Evolutionary conservation across 2,888 invertebrate genomes (phyloP).

Genomic region (Mythimna albipuncta): DNA sequence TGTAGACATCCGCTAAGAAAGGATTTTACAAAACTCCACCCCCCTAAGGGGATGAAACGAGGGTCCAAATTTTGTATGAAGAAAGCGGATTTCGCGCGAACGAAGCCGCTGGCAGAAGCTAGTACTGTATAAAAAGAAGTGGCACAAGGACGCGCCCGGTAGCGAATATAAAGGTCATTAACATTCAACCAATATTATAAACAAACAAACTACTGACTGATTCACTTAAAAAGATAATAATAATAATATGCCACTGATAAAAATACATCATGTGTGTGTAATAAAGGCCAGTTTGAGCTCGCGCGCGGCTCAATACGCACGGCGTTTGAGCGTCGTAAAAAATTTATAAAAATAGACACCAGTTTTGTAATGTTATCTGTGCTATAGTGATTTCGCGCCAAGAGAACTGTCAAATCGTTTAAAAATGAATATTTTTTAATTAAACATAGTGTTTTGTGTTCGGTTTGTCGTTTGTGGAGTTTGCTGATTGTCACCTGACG

Average conservation of each 20-base stretch:
- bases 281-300: slow-evolving; percentile 11
- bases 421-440: fast-evolving
- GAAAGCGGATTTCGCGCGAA: too few species aligned
- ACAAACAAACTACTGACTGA: slow-evolving; percentile 17
- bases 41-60: too few species aligned
- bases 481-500: background rate
- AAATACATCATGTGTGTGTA: slow-evolving; percentile 16
- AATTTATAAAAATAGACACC: too few species aligned
- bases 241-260: slow-evolving; percentile 29
- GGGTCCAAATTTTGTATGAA: too few species aligned
- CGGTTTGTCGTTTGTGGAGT: background rate
- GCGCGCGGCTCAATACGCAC: slow-evolving; percentile 19
- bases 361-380: too few species aligned
- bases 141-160: background rate
- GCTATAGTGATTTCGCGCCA: slow-evolving; percentile 26
- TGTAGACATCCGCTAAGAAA: too few species aligned
- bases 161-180: slow-evolving; percentile 27
- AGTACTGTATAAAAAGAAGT: background rate
- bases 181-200: slow-evolving; percentile 24
- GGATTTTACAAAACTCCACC: too few species aligned
- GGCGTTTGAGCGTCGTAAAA: background rate
- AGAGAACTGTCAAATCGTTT: slow-evolving; percentile 2
- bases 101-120: too few species aligned
- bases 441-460: background rate
- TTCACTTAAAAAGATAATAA: slow-evolving; percentile 18